A percentile compares a stretch with the other conserved stretches of the same genome.
phyloP scores from a whole-genome alignment of 2,888 invertebrate genomes.

The Noctua comes region DNA sequence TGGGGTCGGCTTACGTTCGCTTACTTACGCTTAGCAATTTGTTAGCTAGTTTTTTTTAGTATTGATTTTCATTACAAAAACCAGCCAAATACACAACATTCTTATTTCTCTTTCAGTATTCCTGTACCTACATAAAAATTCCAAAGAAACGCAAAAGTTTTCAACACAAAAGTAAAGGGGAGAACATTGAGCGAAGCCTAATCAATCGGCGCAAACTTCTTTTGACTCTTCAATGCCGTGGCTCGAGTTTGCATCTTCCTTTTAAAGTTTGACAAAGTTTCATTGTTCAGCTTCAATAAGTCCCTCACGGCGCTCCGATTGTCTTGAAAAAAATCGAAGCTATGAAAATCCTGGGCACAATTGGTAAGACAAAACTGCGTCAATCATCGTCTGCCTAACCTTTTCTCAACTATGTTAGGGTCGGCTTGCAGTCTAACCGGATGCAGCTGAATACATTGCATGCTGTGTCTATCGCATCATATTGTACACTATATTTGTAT shows the following conservation, averaged over 20 bases:
- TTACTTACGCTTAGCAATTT: neutral
- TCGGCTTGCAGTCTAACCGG: no score
- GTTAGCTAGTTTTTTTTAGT: neutral
- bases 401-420: no score
- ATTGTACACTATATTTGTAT: no score
- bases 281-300: neutral
- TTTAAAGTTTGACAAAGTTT: slow-evolving; percentile 27
- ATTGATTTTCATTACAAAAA: neutral
- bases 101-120: neutral
- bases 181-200: neutral
- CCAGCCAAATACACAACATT: neutral
- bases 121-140: neutral
- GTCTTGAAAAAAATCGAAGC: neutral
- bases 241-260: slow-evolving; percentile 30
- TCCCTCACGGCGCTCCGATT: neutral
- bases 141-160: slow-evolving; percentile 2
- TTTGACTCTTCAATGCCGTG: slow-evolving; percentile 27
- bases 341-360: neutral
- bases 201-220: slow-evolving; percentile 35
- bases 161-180: neutral
- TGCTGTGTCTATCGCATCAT: no score
- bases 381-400: no score
- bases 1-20: no score
- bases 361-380: neutral
- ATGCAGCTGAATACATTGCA: no score